A percentile compares a stretch with the other conserved stretches of the same genome.
These are phyloP conservation scores for Myripristis murdjan DNA, from an alignment of 2,797 vertebrate species.

Conservation along the genomic window DNA sequence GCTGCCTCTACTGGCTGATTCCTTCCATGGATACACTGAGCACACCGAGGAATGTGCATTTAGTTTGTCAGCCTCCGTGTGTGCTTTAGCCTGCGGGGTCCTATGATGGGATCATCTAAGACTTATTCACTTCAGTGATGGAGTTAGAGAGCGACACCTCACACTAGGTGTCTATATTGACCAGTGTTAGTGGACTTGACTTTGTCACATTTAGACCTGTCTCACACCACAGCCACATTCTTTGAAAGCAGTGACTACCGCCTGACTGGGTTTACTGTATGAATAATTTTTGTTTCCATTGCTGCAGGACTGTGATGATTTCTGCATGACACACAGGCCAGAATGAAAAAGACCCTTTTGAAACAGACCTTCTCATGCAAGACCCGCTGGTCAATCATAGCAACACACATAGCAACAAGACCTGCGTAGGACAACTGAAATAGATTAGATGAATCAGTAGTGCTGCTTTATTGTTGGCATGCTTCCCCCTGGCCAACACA, in stretches of 20 bases:
- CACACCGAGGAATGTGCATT: conserved; percentile 22
- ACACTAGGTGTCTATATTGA: conserved; percentile 52
- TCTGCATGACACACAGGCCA: conserved; percentile 36
- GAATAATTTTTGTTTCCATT: conserved; percentile 45
- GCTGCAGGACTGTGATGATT: conserved; percentile 54
- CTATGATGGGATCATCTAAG: conserved; percentile 60
- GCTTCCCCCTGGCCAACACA: conserved; percentile 48
- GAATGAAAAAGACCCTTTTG: conserved; percentile 34
- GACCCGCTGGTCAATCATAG: conserved; percentile 73
- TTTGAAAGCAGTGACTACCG: conserved; percentile 46
- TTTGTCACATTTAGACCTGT: conserved; percentile 56
- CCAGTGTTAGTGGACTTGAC: conserved; percentile 39
- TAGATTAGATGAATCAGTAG: conserved; percentile 70
- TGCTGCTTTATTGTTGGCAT: conserved; percentile 54
- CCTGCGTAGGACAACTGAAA: conserved; percentile 66
- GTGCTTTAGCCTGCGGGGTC: conserved; percentile 40
- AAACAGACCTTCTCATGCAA: conserved; percentile 39
- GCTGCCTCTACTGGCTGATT: conserved; percentile 23
- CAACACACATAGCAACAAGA: conserved; percentile 78
- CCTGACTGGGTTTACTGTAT: conserved; percentile 37
- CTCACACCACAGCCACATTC: conserved; percentile 38
- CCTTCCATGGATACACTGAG: not conserved
- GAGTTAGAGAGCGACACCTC: conserved; percentile 47
- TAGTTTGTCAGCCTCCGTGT: conserved; percentile 49
- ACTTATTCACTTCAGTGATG: conserved; percentile 52